Evolutionary conservation across 2,888 invertebrate species (phyloP).

Genomic region (Scaeva pyrastri): DNA sequence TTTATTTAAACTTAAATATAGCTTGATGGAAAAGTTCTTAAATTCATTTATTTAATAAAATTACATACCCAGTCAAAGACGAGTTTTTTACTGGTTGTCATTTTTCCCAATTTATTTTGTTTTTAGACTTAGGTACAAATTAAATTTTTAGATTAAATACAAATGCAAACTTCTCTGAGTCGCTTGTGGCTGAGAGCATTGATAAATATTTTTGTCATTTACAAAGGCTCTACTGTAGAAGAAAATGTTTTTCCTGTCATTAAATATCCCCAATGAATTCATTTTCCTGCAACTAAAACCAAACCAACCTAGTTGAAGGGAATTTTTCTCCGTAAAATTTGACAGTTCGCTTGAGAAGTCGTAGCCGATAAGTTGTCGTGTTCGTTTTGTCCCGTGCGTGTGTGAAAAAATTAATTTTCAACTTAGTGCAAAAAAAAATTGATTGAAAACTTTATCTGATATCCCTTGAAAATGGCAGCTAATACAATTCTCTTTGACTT

Average conservation of each 20-base stretch:
- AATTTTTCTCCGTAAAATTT: constrained; percentile 33
- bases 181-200: background rate
- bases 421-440: constrained; percentile 2
- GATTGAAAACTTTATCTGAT: constrained; percentile 47
- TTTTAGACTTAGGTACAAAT: too few species aligned
- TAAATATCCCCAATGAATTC: constrained; percentile 4
- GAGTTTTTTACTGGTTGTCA: too few species aligned
- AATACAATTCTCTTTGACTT: constrained; percentile 92
- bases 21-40: too few species aligned
- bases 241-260: background rate
- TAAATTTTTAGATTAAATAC: too few species aligned
- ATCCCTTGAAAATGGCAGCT: constrained; percentile 87
- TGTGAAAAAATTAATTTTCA: constrained; percentile 18
- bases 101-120: too few species aligned
- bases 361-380: background rate
- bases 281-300: background rate
- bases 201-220: too few species aligned
- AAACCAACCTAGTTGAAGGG: background rate
- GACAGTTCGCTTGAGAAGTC: constrained; percentile 60
- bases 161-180: too few species aligned
- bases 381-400: constrained; percentile 16
- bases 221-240: constrained; percentile 13
- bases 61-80: too few species aligned
- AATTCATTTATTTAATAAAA: too few species aligned
- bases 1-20: too few species aligned